Evolutionary conservation across 2,113 vertebrate genomes (phyloP).

Genomic region (Echinops telfairi): DNA sequence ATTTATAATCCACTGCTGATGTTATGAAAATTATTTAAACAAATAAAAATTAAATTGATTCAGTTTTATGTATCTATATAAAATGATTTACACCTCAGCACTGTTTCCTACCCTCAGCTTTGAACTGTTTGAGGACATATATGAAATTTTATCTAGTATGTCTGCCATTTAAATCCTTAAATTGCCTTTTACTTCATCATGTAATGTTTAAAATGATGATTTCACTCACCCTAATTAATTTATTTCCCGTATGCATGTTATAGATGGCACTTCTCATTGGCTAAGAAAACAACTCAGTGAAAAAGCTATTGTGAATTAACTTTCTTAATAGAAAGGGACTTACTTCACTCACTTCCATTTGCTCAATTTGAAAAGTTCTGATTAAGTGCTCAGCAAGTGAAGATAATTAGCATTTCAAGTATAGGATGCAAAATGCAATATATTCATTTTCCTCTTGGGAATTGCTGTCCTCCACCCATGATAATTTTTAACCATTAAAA

Average conservation of each 20-base stretch:
- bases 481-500: constrained; percentile 60
- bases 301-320: constrained; percentile 16
- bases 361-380: neutral
- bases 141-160: constrained; percentile 54
- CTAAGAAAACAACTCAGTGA: neutral
- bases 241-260: neutral
- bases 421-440: neutral
- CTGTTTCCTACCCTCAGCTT: neutral
- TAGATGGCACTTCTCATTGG: constrained; percentile 51
- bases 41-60: constrained; percentile 24
- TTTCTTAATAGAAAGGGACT: neutral
- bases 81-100: constrained; percentile 5
- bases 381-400: constrained; percentile 2
- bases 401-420: constrained; percentile 12
- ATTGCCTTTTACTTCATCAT: neutral
- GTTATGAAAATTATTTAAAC: constrained; percentile 68
- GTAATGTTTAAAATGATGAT: neutral
- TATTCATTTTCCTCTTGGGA: neutral
- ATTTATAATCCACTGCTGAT: constrained; percentile 58
- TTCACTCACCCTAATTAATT: neutral
- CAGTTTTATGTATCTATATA: neutral
- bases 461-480: neutral
- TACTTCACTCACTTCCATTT: neutral
- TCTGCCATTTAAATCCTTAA: constrained; percentile 38
- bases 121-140: constrained; percentile 44